Percentiles rank a stretch among this genome's conserved stretches.
These are phyloP conservation scores for Apodemia hepburni DNA, from an alignment of 2,888 invertebrate species.

Conservation along the genomic window DNA sequence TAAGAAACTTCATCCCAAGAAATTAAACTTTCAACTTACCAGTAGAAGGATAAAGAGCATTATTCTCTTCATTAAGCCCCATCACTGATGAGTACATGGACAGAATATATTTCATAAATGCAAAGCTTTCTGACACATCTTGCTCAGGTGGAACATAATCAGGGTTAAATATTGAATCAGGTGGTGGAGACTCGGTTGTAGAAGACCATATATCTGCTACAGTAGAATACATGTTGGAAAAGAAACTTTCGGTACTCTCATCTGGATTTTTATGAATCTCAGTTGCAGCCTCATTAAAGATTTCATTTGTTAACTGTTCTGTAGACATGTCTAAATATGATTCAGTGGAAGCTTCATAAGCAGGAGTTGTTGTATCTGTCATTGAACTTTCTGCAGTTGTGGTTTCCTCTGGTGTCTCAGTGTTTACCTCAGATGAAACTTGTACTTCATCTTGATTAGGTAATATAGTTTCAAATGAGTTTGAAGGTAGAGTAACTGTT, in stretches of 20 bases:
- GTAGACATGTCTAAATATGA: conserved; percentile 21
- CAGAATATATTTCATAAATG: conserved; percentile 55
- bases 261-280: conserved; percentile 31
- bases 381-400: background rate
- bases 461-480: conserved; percentile 10
- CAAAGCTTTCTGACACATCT: conserved; percentile 48
- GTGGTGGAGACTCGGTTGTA: conserved; percentile 47
- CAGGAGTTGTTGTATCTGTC: background rate
- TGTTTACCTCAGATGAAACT: background rate
- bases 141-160: conserved; percentile 36
- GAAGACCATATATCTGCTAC: conserved; percentile 59
- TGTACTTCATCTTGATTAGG: background rate
- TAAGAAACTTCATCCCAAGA: too few relatives aligned
- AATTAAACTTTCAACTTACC: conserved; percentile 43
- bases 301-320: conserved; percentile 30
- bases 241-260: conserved; percentile 38
- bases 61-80: conserved; percentile 56
- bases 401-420: background rate
- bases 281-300: conserved; percentile 31
- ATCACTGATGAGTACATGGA: conserved; percentile 53
- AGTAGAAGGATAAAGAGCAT: conserved; percentile 57
- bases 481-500: background rate
- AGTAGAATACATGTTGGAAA: conserved; percentile 55
- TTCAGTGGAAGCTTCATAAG: conserved; percentile 9
- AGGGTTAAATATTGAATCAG: conserved; percentile 46